Evolutionary conservation across 1,140 invertebrate genomes (phyloP).

Genomic region (Bombus consobrinus): DNA sequence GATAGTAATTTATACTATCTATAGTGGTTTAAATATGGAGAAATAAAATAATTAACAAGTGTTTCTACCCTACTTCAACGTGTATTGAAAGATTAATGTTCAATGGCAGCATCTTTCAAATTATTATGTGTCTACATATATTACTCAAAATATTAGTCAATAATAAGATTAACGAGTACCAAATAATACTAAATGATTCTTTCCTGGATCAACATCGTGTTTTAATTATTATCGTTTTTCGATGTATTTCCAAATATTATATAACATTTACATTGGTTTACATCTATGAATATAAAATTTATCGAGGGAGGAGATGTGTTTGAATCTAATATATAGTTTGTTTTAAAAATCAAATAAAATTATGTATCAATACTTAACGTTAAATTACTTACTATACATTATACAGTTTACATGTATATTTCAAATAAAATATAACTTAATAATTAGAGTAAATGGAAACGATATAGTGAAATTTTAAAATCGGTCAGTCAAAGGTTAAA

Average conservation of each 20-base stretch:
- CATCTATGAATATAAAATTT: slow-evolving; percentile 14
- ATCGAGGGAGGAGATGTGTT: background rate
- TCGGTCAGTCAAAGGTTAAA: background rate
- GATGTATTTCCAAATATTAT: slow-evolving; percentile 5
- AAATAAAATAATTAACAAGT: slow-evolving; percentile 8
- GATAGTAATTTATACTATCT: background rate
- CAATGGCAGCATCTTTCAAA: background rate
- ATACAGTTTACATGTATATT: slow-evolving; percentile 7
- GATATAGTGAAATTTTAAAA: background rate
- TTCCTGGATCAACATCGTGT: background rate
- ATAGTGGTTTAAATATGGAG: background rate
- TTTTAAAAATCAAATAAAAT: slow-evolving; percentile 27
- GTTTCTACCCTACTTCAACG: background rate
- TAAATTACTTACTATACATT: slow-evolving; percentile 47
- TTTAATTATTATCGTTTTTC: background rate
- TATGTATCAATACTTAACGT: slow-evolving; percentile 30
- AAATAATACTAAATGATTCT: slow-evolving; percentile 20
- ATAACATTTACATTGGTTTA: slow-evolving; percentile 6
- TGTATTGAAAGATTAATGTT: slow-evolving; percentile 7
- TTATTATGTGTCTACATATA: background rate
- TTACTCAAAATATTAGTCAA: slow-evolving; percentile 16
- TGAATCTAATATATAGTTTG: slow-evolving; percentile 23
- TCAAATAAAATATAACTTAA: slow-evolving; percentile 27
- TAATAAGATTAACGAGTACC: slow-evolving; percentile 16
- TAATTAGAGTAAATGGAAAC: background rate